A percentile compares a stretch with the other conserved stretches of the same genome.
Conservation (phyloP, 2,888 invertebrate genomes). For the Mechanitis messenoides region DNA sequence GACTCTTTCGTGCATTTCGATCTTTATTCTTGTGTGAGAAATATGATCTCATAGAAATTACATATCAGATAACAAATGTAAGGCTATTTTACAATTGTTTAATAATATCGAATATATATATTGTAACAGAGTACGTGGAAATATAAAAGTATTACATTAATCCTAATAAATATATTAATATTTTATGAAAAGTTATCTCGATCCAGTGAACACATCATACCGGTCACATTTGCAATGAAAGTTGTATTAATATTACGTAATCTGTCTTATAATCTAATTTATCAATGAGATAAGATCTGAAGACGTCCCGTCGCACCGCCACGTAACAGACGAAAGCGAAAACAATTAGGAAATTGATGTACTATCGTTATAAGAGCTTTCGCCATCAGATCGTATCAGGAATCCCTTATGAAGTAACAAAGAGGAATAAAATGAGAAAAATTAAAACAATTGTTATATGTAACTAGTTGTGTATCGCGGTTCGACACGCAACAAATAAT, state of each 20-base stretch:
- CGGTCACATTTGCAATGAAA: constrained; percentile 8
- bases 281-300: constrained; percentile 60
- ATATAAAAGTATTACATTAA: too few relatives aligned
- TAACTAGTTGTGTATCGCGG: neutral
- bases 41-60: too few relatives aligned
- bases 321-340: constrained; percentile 64
- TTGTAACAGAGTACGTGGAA: too few relatives aligned
- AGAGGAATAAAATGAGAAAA: neutral
- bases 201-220: neutral
- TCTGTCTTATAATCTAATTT: constrained; percentile 60
- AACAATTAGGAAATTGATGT: constrained; percentile 62
- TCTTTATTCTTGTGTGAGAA: too few relatives aligned
- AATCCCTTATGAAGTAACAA: constrained; percentile 32
- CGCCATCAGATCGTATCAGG: constrained; percentile 41
- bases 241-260: constrained; percentile 55
- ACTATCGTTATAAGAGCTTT: constrained; percentile 49
- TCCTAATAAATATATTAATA: too few relatives aligned
- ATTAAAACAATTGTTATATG: neutral
- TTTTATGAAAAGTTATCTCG: neutral
- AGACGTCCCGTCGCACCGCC: constrained; percentile 46
- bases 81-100: too few relatives aligned
- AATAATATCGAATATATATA: too few relatives aligned
- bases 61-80: too few relatives aligned
- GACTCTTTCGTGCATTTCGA: neutral
- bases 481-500: too few relatives aligned